These are phyloP conservation scores for Orius laevigatus DNA, from an alignment of 1,140 invertebrate species.

Conservation along the genomic window DNA sequence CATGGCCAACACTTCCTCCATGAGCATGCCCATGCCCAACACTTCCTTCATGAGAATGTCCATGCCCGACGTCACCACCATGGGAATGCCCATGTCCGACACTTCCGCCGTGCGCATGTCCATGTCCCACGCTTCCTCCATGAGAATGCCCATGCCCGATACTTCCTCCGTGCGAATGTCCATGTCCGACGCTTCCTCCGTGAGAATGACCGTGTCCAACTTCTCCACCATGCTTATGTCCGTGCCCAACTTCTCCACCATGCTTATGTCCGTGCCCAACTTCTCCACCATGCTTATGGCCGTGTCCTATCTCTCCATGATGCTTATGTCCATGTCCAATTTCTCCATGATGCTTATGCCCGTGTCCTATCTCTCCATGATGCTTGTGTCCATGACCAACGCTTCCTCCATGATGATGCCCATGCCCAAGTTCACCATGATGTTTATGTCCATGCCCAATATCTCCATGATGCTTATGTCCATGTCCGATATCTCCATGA, in stretches of 20 bases:
- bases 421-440: slow-evolving; percentile 5
- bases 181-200: slow-evolving; percentile 11
- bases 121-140: slow-evolving; percentile 13
- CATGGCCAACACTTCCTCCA: slow-evolving; percentile 14
- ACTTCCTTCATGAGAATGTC: slow-evolving; percentile 13
- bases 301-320: slow-evolving; percentile 7
- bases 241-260: slow-evolving; percentile 10
- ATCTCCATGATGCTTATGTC: slow-evolving; percentile 1
- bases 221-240: slow-evolving; percentile 7
- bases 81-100: slow-evolving; percentile 13
- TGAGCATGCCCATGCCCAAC: slow-evolving; percentile 13
- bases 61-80: slow-evolving; percentile 13
- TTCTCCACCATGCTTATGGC: slow-evolving; percentile 9
- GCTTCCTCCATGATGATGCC: slow-evolving; percentile 7
- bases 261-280: slow-evolving; percentile 12
- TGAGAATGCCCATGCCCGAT: slow-evolving; percentile 13
- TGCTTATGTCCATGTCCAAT: slow-evolving; percentile 12
- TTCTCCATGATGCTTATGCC: slow-evolving; percentile 6
- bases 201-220: slow-evolving; percentile 14
- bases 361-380: slow-evolving; percentile 9
- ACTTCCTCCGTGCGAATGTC: slow-evolving; percentile 10
- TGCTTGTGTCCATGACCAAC: slow-evolving; percentile 10
- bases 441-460: slow-evolving; percentile 8
- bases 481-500: slow-evolving; percentile 6
- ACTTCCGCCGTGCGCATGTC: slow-evolving; percentile 12